These are phyloP conservation scores for Augiades crinisus DNA, from an alignment of 2,888 invertebrate species.

Conservation along the genomic window DNA sequence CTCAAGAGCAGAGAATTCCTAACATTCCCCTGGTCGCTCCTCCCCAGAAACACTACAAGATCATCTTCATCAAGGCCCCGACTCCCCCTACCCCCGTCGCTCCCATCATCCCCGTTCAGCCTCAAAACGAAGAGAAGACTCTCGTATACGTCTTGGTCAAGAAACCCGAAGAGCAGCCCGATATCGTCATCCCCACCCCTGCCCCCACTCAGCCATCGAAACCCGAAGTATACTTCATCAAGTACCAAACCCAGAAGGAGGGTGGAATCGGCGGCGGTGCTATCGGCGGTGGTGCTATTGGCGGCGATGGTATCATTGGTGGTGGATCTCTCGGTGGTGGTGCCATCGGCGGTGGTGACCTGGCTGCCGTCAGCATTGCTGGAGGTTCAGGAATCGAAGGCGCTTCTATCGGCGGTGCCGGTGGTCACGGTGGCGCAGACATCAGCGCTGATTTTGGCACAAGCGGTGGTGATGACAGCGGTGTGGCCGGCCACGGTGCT, in stretches of 20 bases:
- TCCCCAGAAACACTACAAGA: constrained; percentile 94
- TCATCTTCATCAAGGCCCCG: constrained; percentile 96
- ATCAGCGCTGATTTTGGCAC: constrained; percentile 57
- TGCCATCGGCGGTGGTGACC: constrained; percentile 44
- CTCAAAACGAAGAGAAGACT: constrained; percentile 93
- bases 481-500: constrained; percentile 54
- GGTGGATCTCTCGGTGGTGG: constrained; percentile 49
- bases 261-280: constrained; percentile 58
- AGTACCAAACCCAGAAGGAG: constrained; percentile 87
- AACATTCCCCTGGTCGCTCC: constrained; percentile 85
- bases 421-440: constrained; percentile 56
- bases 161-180: constrained; percentile 92
- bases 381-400: constrained; percentile 46
- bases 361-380: constrained; percentile 40
- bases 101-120: constrained; percentile 89
- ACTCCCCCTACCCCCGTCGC: constrained; percentile 91
- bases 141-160: constrained; percentile 94
- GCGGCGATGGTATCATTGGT: constrained; percentile 40
- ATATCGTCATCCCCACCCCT: constrained; percentile 88
- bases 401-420: constrained; percentile 41
- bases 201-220: constrained; percentile 92
- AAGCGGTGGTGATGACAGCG: constrained; percentile 50
- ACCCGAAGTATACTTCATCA: constrained; percentile 95
- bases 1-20: constrained; percentile 85
- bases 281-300: constrained; percentile 49